These are phyloP conservation scores for Saccostrea glomerata DNA, from an alignment of 1,140 invertebrate genomes.

Conservation along the genomic window DNA sequence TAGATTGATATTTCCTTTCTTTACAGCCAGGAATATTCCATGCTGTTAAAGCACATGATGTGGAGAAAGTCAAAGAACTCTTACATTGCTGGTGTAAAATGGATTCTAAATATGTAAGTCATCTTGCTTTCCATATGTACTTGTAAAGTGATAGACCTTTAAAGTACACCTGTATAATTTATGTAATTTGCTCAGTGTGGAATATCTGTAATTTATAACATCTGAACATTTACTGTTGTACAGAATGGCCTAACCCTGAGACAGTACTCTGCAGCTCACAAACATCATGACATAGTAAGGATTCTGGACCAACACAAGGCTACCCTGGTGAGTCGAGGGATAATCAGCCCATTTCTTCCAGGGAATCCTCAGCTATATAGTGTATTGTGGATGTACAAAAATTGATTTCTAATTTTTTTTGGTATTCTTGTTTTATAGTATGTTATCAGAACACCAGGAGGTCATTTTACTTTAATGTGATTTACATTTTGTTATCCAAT, in stretches of 20 bases:
- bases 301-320: constrained; percentile 70
- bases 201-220: neutral
- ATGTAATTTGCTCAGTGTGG: too few species aligned
- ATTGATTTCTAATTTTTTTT: too few species aligned
- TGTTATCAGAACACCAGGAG: too few species aligned
- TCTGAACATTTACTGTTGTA: neutral
- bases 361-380: too few species aligned
- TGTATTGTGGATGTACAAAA: too few species aligned
- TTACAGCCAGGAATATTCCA: constrained; percentile 73
- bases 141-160: too few species aligned
- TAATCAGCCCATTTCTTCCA: neutral
- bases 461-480: too few species aligned
- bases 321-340: constrained; percentile 63
- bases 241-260: constrained; percentile 70
- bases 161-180: too few species aligned
- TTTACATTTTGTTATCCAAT: too few species aligned
- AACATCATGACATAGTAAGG: constrained; percentile 72
- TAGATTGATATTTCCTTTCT: constrained; percentile 13
- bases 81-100: constrained; percentile 70
- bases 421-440: too few species aligned
- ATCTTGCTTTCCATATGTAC: too few species aligned
- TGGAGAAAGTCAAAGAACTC: constrained; percentile 67
- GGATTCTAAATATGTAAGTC: constrained; percentile 63
- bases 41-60: constrained; percentile 69
- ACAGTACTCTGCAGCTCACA: constrained; percentile 70